These are phyloP conservation scores for Diplazon laetatorius DNA, from an alignment of 2,888 invertebrate species.

Conservation along the genomic window DNA sequence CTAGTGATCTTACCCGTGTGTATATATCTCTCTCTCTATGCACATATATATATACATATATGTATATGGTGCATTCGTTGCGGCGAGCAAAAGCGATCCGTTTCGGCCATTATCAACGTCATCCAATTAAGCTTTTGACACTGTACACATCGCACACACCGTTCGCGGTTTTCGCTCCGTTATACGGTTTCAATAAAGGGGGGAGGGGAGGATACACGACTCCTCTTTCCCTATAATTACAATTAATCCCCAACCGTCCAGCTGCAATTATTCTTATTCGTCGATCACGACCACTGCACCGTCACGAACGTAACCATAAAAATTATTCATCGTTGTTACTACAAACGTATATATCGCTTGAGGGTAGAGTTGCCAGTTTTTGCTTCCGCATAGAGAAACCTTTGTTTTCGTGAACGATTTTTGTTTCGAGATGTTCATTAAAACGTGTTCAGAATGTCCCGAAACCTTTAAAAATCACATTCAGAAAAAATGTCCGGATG, in stretches of 20 bases:
- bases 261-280: constrained; percentile 24
- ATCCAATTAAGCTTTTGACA: constrained; percentile 57
- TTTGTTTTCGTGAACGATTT: too few species aligned
- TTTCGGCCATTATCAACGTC: constrained; percentile 57
- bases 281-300: constrained; percentile 20
- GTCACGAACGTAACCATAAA: constrained; percentile 28
- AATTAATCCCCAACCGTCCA: constrained; percentile 39
- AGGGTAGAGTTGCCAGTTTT: too few species aligned
- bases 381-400: too few species aligned
- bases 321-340: constrained; percentile 29
- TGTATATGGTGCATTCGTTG: constrained; percentile 8
- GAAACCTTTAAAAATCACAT: too few species aligned
- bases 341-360: too few species aligned
- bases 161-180: constrained; percentile 6
- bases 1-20: constrained; percentile 27
- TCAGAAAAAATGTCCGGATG: too few species aligned
- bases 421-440: too few species aligned
- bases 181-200: constrained; percentile 37
- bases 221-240: constrained; percentile 37
- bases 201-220: too few species aligned
- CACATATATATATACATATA: too few species aligned
- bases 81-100: constrained; percentile 37
- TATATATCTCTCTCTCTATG: too few species aligned
- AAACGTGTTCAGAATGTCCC: too few species aligned
- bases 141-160: constrained; percentile 39